Base-by-base conservation (phyloP, 2,113 vertebrate species). In the Ophthalmolycus amberensis region DNA sequence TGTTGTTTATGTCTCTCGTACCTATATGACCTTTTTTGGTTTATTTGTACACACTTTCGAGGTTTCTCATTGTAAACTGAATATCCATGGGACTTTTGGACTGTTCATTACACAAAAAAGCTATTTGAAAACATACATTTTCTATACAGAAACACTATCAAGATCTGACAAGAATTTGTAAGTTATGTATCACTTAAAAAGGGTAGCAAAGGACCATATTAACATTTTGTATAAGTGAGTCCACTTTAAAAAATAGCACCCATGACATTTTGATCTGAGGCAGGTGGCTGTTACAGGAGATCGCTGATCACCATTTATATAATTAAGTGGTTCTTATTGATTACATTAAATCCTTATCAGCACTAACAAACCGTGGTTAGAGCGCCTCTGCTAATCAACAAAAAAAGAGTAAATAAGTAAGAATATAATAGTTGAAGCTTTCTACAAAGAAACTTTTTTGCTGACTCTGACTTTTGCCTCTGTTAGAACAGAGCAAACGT, bases 291-390 rank as follows among this genome's bases (percentile, higher is more conserved):
- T 12, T 25, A 46, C 59, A 52, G 22, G 8, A 42, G 9, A 66
- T 58, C 29, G 16, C 11, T 42, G 62, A 40, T 76, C 48, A 44
- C 63, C 46, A 54, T 56, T 48, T n/a, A 34, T 29, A 71, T 66
- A 40, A 50, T 29, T 18, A 59, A 25, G 29, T 71, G 27, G 59
- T 62, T 63, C 38, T 66, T 44, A 76, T 74, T 65, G 29, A 74
- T 85, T 58, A 46, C 69, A 73, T 65, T 60, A 52, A 71, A 29
- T 64, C 25, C 50, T 71, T 78, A 79, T 86, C 60, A 71, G 59
- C 52, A 58, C 29, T 50, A 60, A 79, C 59, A 75, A 67, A 67
- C 42, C 9, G 4, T 40, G 65, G 38, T 42, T 38, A 46, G 16
- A 54, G 27, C 8, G 9, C 34, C 44, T 25, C n/a, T 68, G 50